phyloP scores from a whole-genome alignment of 2,797 vertebrate genomes.

The Jordanella pulchra region DNA sequence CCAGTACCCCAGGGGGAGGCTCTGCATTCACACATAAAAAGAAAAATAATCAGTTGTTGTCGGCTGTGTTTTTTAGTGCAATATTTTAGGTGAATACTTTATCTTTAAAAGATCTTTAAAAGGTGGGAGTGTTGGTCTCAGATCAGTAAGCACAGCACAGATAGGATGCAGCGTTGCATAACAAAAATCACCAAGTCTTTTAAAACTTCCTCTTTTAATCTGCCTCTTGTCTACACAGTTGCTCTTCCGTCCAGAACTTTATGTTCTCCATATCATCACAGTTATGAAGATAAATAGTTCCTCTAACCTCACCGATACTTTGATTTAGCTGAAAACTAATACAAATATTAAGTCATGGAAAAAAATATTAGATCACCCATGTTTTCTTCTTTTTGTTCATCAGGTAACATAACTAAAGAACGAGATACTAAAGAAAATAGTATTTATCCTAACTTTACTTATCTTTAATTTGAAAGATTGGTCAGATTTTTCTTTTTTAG shows the following conservation, averaged over 20 bases:
- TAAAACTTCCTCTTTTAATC: constrained; percentile 58
- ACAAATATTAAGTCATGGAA: too few species aligned
- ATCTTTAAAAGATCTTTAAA: background rate
- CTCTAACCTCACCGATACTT: background rate
- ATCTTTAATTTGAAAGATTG: too few species aligned
- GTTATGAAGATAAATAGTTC: constrained; percentile 9
- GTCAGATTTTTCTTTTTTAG: background rate
- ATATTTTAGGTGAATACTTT: too few species aligned
- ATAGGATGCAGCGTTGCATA: constrained; percentile 38
- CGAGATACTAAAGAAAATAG: too few species aligned
- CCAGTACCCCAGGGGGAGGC: constrained; percentile 62
- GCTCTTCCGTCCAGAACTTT: constrained; percentile 9
- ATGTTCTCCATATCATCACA: background rate
- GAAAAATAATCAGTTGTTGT: background rate
- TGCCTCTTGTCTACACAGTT: constrained; percentile 5
- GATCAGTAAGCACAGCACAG: constrained; percentile 8
- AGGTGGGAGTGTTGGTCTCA: constrained; percentile 3
- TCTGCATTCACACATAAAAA: constrained; percentile 55
- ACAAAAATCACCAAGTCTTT: constrained; percentile 33
- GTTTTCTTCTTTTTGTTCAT: too few species aligned
- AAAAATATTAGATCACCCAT: too few species aligned
- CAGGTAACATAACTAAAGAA: too few species aligned
- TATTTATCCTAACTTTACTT: too few species aligned
- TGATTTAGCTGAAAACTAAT: background rate
- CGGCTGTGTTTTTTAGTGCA: too few species aligned